phyloP scores from a whole-genome alignment of 1,140 invertebrate species.

The Probaryconus sp. region DNA sequence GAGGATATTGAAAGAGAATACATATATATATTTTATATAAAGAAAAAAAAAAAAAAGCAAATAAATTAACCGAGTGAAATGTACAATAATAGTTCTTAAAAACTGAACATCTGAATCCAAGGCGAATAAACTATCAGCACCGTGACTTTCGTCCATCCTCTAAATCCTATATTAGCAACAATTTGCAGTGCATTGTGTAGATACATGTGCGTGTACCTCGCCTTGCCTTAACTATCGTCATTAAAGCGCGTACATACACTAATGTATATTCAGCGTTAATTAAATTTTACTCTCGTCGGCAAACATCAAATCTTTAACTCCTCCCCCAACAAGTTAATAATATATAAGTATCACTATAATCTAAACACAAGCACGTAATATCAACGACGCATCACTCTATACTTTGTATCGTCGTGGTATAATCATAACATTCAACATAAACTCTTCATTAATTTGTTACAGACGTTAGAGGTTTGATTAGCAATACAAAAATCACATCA shows the following conservation, averaged over 20 bases:
- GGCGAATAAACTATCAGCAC: neutral
- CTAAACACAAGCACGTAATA: conserved; percentile 55
- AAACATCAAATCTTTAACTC: conserved; percentile 46
- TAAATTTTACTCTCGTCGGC: neutral
- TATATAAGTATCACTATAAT: conserved; percentile 35
- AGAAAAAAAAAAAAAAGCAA: no score
- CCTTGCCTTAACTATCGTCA: conserved; percentile 4
- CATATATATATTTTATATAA: no score
- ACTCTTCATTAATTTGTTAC: conserved; percentile 52
- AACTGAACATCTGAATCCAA: neutral
- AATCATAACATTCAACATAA: conserved; percentile 59
- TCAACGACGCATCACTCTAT: conserved; percentile 26
- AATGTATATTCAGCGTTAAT: conserved; percentile 8
- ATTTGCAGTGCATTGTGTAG: conserved; percentile 47
- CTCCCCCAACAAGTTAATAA: conserved; percentile 38
- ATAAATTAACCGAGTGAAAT: no score
- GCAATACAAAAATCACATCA: conserved; percentile 65
- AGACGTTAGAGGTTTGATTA: conserved; percentile 57
- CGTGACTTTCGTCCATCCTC: conserved; percentile 23
- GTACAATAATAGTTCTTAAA: no score
- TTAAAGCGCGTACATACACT: conserved; percentile 7
- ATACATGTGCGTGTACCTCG: conserved; percentile 13
- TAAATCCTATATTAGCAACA: conserved; percentile 63
- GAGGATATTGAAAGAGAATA: no score
- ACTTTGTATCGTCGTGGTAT: conserved; percentile 43